phyloP scores from a whole-genome alignment of 2,113 vertebrate species.

The Antidorcas marsupialis region DNA sequence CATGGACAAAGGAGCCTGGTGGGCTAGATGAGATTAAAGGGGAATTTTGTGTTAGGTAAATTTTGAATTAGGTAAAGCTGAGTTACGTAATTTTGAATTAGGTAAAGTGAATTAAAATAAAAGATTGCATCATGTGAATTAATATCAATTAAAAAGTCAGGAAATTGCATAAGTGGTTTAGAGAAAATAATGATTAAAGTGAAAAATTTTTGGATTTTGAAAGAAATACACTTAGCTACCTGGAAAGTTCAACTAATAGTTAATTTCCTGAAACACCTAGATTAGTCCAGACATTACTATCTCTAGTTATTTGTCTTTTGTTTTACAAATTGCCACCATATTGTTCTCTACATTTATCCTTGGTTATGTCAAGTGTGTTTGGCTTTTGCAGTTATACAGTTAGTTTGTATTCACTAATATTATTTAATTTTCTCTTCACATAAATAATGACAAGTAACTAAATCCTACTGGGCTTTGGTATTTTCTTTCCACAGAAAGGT shows the following conservation, averaged over 20 bases:
- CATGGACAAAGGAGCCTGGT: not conserved
- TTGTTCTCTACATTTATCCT: not conserved
- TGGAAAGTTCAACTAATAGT: not conserved
- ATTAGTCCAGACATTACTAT: not conserved
- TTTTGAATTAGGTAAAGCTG: too few relatives aligned
- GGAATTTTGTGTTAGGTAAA: not conserved
- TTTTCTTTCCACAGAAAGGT: not conserved
- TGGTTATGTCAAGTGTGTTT: not conserved
- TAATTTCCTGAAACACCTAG: slow-evolving; percentile 11
- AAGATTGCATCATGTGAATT: not conserved
- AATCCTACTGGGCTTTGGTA: not conserved
- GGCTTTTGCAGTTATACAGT: not conserved
- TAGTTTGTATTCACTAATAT: not conserved
- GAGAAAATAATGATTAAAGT: not conserved
- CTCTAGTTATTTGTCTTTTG: not conserved
- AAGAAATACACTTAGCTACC: not conserved
- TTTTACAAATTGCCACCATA: not conserved
- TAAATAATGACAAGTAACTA: not conserved
- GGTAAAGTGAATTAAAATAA: not conserved
- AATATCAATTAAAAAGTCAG: not conserved
- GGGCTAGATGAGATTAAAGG: not conserved
- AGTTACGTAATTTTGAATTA: not conserved
- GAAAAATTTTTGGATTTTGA: not conserved
- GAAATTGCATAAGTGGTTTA: not conserved
- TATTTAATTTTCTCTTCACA: not conserved